Conservation (phyloP, 1,140 invertebrate genomes). For the Asobara japonica region DNA sequence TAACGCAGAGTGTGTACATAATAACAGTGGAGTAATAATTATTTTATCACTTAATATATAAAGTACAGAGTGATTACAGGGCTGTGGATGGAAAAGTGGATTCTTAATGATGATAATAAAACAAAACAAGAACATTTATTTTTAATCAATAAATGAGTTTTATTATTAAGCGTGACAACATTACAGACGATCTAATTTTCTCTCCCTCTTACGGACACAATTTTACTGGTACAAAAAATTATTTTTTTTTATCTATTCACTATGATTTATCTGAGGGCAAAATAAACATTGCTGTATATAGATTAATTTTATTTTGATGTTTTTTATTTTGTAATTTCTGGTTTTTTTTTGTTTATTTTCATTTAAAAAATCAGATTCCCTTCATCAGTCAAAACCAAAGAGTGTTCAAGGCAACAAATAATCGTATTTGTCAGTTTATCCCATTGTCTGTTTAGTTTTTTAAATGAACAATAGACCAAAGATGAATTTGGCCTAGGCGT, state of each 20-base stretch:
- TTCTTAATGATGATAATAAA: conserved; percentile 52
- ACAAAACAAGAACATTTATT: conserved; percentile 36
- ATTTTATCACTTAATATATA: conserved; percentile 1
- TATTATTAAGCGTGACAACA: background rate
- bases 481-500: background rate
- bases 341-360: conserved; percentile 20
- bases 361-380: background rate
- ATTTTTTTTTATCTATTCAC: conserved; percentile 52
- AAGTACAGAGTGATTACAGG: conserved; percentile 20
- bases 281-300: conserved; percentile 63
- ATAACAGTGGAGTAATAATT: background rate
- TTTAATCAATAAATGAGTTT: conserved; percentile 17
- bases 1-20: background rate
- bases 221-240: conserved; percentile 40
- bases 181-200: conserved; percentile 12
- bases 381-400: conserved; percentile 4
- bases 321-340: conserved; percentile 27
- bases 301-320: conserved; percentile 42
- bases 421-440: background rate
- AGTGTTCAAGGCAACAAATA: background rate
- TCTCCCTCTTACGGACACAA: conserved; percentile 40
- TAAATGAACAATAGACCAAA: background rate
- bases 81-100: conserved; percentile 48
- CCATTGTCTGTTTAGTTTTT: background rate
- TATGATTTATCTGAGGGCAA: conserved; percentile 55